These are phyloP conservation scores for Calephelis perditalis DNA, from an alignment of 2,888 invertebrate genomes.

Conservation along the genomic window DNA sequence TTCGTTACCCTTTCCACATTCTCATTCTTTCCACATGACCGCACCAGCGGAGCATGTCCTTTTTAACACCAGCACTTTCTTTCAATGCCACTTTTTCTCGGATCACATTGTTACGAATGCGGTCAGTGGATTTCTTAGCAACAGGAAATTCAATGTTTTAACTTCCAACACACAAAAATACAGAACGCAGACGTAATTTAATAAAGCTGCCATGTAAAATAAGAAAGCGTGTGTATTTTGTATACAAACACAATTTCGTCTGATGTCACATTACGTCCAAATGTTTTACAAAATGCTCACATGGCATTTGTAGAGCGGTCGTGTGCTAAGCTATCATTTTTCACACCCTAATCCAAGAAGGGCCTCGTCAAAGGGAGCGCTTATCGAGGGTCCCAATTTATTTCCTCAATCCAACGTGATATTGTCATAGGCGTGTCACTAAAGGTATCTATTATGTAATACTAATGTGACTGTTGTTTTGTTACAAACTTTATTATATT, in stretches of 20 bases:
- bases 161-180: not conserved
- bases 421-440: conserved; percentile 53
- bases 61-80: no score
- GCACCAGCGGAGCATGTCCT: no score
- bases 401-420: conserved; percentile 63
- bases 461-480: not conserved
- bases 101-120: no score
- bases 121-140: no score
- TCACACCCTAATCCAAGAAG: conserved; percentile 72
- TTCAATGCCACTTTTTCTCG: no score
- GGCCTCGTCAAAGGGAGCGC: conserved; percentile 73
- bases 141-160: not conserved
- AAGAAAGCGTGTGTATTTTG: conserved; percentile 7
- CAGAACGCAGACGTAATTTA: not conserved
- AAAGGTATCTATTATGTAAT: conserved; percentile 21
- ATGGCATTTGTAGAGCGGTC: conserved; percentile 36
- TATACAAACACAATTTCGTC: conserved; percentile 10
- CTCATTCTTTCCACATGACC: no score
- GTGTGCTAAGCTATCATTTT: conserved; percentile 67
- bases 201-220: conserved; percentile 6
- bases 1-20: no score
- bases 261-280: conserved; percentile 22
- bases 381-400: conserved; percentile 72
- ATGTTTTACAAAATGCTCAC: conserved; percentile 44
- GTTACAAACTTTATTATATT: no score